Base-by-base conservation (phyloP, 2,797 vertebrate species). In the Antrozous pallidus region DNA sequence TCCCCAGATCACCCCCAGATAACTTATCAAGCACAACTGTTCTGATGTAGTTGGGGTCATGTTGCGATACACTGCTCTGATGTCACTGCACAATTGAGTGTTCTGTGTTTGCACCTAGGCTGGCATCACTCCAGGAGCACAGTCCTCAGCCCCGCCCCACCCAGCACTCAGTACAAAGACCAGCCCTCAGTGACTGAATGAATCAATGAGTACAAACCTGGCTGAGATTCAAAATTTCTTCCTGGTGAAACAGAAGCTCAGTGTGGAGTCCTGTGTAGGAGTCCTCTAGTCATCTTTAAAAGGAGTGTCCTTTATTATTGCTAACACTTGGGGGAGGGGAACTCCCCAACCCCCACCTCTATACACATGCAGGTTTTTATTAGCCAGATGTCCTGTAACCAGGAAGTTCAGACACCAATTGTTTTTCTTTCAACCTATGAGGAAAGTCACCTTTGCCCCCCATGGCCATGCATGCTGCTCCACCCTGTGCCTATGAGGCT, bases 211-310 rank as follows among this genome's bases (percentile, higher is more conserved):
- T 42, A 40, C 70, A 70, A 47, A 40, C 63, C 89, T 96, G 94
- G 94, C 79, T 61, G 93, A 12, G 77, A 61, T 24, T 91, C 95
- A 96, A 67, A 80, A 89, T 91, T 71, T 87, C 93, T 83, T 91
- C 69, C 28, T 58, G 51, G 90, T 20, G 69, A 94, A 80, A 70
- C 63, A 71, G 65, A 83, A 90, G 26, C 63, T 56, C 85, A 40
- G 73, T 49, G 65, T 70, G 58, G 70, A 79, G 45, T 65, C 74
- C 58, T 24, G 45, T 11, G 36, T 73, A 51, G 58, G 56, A 58
- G 70, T 36, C 16, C 74, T 74, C 67, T 84, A 74, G 51, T 61
- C 36, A 63, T 38, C 87, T 54, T 80, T 38, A 38, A 28, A 31
- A 83, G 26, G 67, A 86, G 40, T 80, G n/a, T 42, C 79, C 81